These are phyloP conservation scores for Salminus brasiliensis DNA, from an alignment of 2,113 vertebrate species.

Conservation along the genomic window DNA sequence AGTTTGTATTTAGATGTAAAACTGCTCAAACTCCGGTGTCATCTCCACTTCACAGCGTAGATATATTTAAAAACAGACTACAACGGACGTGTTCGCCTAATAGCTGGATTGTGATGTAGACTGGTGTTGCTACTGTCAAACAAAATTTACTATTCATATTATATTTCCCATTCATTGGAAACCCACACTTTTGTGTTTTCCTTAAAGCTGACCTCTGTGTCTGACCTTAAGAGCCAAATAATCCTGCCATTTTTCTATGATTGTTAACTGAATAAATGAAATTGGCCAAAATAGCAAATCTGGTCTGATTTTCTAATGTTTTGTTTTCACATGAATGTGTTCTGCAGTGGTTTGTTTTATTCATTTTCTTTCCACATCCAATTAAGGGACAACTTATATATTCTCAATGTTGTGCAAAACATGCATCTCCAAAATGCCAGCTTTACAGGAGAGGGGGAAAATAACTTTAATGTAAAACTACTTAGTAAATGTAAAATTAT, in stretches of 20 bases:
- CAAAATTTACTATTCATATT: slow-evolving; percentile 21
- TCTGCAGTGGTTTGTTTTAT: neutral
- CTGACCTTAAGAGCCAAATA: slow-evolving; percentile 32
- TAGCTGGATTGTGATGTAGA: slow-evolving; percentile 11
- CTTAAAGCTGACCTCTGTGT: slow-evolving; percentile 10
- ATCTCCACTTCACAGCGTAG: neutral
- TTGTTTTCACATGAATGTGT: neutral
- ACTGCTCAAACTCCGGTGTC: slow-evolving; percentile 12
- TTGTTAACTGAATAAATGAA: slow-evolving; percentile 39
- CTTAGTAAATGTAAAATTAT: too few relatives aligned
- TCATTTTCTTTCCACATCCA: too few relatives aligned
- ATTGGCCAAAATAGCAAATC: slow-evolving; percentile 7
- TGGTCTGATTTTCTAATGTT: slow-evolving; percentile 14
- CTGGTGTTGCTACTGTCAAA: slow-evolving; percentile 9
- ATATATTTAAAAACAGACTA: neutral
- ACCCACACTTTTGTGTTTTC: neutral
- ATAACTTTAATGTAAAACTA: too few relatives aligned
- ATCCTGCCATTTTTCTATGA: slow-evolving; percentile 43
- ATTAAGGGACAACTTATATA: too few relatives aligned
- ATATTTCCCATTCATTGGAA: slow-evolving; percentile 5
- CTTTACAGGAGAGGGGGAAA: too few relatives aligned
- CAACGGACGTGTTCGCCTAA: slow-evolving; percentile 11
- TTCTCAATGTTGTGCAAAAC: too few relatives aligned
- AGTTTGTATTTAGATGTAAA: slow-evolving; percentile 23
- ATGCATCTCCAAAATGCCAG: too few relatives aligned